Percentiles rank a stretch among this genome's conserved stretches.
Conservation (phyloP, 2,113 vertebrate species). For the Xenopus tropicalis region DNA sequence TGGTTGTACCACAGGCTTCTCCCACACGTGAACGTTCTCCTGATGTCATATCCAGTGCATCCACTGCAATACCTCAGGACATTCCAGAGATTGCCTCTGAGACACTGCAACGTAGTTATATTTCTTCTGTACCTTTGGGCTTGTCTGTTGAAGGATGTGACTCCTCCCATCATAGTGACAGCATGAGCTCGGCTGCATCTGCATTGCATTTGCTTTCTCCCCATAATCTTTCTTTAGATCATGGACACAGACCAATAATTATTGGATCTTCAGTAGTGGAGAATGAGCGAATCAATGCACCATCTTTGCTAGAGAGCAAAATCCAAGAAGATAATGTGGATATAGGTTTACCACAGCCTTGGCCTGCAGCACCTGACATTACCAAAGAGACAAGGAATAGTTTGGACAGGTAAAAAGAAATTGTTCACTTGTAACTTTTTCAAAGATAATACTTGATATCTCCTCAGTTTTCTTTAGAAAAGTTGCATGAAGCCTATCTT, state of each 20-base stretch:
- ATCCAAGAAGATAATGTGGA: conserved; percentile 75
- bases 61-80: conserved; percentile 91
- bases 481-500: no score
- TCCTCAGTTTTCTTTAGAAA: neutral
- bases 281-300: conserved; percentile 77
- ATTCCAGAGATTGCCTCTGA: conserved; percentile 95
- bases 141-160: conserved; percentile 60
- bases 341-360: conserved; percentile 70
- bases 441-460: neutral
- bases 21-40: conserved; percentile 91
- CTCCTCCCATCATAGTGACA: conserved; percentile 70
- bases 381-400: conserved; percentile 92
- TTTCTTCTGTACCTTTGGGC: conserved; percentile 48
- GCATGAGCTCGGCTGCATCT: conserved; percentile 90
- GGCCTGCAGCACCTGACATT: conserved; percentile 95
- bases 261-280: conserved; percentile 63
- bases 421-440: no score
- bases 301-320: conserved; percentile 81
- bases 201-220: conserved; percentile 86
- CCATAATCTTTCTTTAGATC: conserved; percentile 64
- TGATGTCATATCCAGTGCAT: conserved; percentile 95
- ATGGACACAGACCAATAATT: conserved; percentile 75
- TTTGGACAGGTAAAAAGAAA: conserved; percentile 66
- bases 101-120: conserved; percentile 75
- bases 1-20: conserved; percentile 80